Base-by-base conservation (phyloP, 2,888 invertebrate species). In the Agrotis exclamationis region DNA sequence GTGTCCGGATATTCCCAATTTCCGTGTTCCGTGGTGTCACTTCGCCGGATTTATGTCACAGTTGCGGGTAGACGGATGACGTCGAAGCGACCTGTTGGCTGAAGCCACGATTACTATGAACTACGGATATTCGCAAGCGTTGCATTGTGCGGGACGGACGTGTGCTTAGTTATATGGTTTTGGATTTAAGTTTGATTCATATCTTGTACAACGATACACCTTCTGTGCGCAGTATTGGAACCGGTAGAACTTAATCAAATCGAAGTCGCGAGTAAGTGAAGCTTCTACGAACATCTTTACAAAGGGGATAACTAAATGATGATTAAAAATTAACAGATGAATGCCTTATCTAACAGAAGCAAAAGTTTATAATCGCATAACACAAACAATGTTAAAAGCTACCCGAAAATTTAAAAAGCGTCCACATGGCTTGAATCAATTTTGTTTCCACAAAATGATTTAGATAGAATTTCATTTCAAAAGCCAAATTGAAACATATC, bases 1-100 rank as follows among this genome's bases (percentile, higher is more conserved):
- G 81, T 81, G 82, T 82, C 86, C 91, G 93, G 93, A 93, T 92
- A 93, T 92, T 91, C 91, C 89, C 93, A 91, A 93, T 93, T 92
- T 93, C 93, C 93, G 86, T 82, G 86, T 85, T 87, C 84, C 84
- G 80, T 81, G 81, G 84, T 87, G 85, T 85, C 85, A 88, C 86
- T 80, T 86, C 86, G 57, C 78, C 85, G 87, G 89, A 88, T 87
- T 90, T 87, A 86, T 85, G 89, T 86, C 89, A 88, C 86, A 81
- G 85, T 82, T 86, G 86, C 74, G 80, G 86, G 76, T 83, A 87
- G 80, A 79, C 66, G 76, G 69, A 81, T 86, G 85, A 83, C 85
- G 76, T 72, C 71, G 65, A 56, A 65, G 71, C 82, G 86, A 87
- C 85, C 87, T 87, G 88, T 88, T 88, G 84, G 86, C 82, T 75